Evolutionary conservation across 2,113 vertebrate genomes (phyloP).

Genomic region (Nymphicus hollandicus): DNA sequence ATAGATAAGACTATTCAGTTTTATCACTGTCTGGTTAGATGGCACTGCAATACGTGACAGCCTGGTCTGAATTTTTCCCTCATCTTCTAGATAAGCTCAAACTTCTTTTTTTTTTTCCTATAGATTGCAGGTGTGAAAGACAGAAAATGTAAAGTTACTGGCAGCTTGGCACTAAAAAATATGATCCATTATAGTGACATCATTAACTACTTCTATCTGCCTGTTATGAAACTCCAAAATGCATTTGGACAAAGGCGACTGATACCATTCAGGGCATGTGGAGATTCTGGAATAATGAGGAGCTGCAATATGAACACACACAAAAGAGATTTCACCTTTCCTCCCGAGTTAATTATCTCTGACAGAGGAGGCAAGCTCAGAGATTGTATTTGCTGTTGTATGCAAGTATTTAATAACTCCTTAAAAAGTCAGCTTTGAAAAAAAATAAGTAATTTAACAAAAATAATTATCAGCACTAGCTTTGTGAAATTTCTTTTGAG

Average conservation of each 20-base stretch:
- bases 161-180: neutral
- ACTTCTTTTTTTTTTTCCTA: neutral
- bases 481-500: neutral
- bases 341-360: neutral
- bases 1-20: neutral
- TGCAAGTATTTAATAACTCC: neutral
- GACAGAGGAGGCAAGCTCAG: neutral
- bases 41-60: neutral
- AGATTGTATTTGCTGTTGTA: neutral
- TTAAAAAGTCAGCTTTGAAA: neutral
- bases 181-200: neutral
- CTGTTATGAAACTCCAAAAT: neutral
- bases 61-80: neutral
- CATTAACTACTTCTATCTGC: conserved; percentile 5
- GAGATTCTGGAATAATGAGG: neutral
- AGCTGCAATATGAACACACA: neutral
- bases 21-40: conserved; percentile 49
- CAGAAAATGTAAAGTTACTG: neutral
- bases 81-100: neutral
- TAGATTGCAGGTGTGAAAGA: neutral
- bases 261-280: neutral
- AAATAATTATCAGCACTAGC: neutral
- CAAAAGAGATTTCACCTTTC: conserved; percentile 1
- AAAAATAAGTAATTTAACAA: neutral
- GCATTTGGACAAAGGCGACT: neutral